Evolutionary conservation across 2,797 vertebrate genomes (phyloP).

Genomic region (Pseudotriccus pelzelni): DNA sequence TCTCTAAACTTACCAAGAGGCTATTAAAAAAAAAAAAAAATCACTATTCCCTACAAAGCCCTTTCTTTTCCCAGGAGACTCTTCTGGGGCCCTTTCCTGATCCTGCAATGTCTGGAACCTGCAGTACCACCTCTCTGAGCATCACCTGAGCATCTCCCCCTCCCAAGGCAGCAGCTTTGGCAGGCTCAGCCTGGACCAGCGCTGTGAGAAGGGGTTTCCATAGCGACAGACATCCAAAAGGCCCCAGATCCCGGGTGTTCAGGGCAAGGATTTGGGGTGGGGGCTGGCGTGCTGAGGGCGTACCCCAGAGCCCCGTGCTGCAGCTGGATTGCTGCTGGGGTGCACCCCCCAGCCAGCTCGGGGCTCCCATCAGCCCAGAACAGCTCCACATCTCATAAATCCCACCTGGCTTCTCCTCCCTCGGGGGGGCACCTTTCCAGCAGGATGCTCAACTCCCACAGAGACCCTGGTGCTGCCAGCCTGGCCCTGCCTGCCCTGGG

Average conservation of each 20-base stretch:
- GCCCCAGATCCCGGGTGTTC: background rate
- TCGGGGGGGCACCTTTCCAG: background rate
- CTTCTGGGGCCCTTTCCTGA: rapidly evolving
- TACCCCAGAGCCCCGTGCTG: rapidly evolving
- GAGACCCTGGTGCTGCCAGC: background rate
- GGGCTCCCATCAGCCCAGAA: rapidly evolving
- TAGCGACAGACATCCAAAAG: background rate
- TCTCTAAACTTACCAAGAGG: background rate
- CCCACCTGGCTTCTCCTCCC: rapidly evolving
- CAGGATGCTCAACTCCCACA: rapidly evolving
- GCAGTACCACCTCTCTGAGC: background rate
- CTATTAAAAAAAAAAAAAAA: too few species aligned
- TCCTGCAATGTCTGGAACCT: background rate
- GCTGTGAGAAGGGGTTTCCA: background rate
- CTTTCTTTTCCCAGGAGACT: background rate
- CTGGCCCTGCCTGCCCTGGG: rapidly evolving
- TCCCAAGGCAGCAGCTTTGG: background rate
- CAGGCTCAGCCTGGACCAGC: background rate
- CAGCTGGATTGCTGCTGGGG: background rate
- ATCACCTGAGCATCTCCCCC: background rate
- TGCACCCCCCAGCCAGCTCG: rapidly evolving
- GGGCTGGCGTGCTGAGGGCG: background rate
- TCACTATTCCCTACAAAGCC: background rate
- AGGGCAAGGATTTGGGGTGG: background rate
- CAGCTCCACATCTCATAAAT: background rate